Conservation (phyloP, 2,797 vertebrate genomes). For the Aulostomus chinensis region DNA sequence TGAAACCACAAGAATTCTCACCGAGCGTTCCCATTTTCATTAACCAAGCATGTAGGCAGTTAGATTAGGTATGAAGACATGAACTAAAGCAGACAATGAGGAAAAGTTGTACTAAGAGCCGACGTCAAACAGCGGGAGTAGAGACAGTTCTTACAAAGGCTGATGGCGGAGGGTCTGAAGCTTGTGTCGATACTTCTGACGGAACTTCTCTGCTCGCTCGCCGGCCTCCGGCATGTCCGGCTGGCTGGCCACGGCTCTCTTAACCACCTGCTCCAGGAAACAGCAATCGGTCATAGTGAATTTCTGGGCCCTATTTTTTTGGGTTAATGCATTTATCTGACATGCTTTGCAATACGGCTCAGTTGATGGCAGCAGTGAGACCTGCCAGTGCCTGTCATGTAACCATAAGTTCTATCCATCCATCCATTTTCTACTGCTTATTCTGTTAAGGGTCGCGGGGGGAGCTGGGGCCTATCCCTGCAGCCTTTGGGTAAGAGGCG, state of each 20-base stretch:
- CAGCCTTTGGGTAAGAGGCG: too few species aligned
- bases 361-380: too few species aligned
- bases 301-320: too few species aligned
- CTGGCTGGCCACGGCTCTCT: conserved; percentile 92
- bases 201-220: conserved; percentile 92
- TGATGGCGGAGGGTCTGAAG: conserved; percentile 93
- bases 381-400: too few species aligned
- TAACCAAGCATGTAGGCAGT: conserved; percentile 3
- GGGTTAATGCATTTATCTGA: too few species aligned
- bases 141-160: conserved; percentile 87
- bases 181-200: conserved; percentile 95
- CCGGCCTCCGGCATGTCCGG: conserved; percentile 84
- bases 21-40: neutral
- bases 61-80: conserved; percentile 26
- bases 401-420: too few species aligned
- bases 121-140: neutral
- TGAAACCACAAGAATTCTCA: too few species aligned
- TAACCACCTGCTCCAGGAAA: conserved; percentile 85
- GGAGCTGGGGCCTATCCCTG: too few species aligned
- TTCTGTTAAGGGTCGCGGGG: too few species aligned
- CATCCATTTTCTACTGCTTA: too few species aligned
- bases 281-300: neutral
- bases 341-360: neutral
- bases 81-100: conserved; percentile 43
- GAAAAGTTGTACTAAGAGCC: conserved; percentile 26